Conservation (phyloP, 2,888 invertebrate genomes). For the Aleiodes alternator region DNA sequence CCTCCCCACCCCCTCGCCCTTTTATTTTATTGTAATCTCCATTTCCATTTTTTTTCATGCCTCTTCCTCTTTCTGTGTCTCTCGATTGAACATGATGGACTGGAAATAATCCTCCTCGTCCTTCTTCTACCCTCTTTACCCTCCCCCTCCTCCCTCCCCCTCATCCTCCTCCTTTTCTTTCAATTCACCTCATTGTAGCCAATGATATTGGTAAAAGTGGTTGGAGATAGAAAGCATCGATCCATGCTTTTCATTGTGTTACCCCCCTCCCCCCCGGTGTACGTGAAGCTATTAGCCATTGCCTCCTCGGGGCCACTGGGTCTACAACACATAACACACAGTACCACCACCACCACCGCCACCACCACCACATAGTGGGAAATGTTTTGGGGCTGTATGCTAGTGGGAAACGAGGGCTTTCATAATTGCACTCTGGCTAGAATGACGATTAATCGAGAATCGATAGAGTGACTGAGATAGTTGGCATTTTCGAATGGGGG, state of each 20-base stretch:
- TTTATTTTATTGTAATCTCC: too few species aligned
- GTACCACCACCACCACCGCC: too few species aligned
- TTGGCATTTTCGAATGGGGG: constrained; percentile 15
- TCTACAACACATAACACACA: constrained; percentile 19
- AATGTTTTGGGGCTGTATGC: constrained; percentile 47
- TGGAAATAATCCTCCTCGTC: constrained; percentile 1
- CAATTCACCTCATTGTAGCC: constrained; percentile 13
- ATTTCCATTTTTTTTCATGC: background rate
- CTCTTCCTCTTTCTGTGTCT: background rate
- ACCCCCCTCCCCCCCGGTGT: background rate
- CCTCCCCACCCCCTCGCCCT: too few species aligned
- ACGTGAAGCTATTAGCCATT: constrained; percentile 37
- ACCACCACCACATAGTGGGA: constrained; percentile 26
- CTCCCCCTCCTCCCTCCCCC: too few species aligned
- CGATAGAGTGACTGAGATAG: constrained; percentile 47
- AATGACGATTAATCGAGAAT: constrained; percentile 60
- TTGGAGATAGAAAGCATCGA: constrained; percentile 35
- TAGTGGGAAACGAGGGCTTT: constrained; percentile 44
- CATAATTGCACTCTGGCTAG: constrained; percentile 52
- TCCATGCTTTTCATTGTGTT: constrained; percentile 38
- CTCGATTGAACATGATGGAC: background rate
- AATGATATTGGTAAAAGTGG: constrained; percentile 32
- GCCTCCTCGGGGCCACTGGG: constrained; percentile 37
- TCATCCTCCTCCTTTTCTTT: constrained; percentile 6
- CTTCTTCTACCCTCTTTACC: background rate